Evolutionary conservation across 2,797 vertebrate species (phyloP).

Genomic region (Alosa sapidissima): DNA sequence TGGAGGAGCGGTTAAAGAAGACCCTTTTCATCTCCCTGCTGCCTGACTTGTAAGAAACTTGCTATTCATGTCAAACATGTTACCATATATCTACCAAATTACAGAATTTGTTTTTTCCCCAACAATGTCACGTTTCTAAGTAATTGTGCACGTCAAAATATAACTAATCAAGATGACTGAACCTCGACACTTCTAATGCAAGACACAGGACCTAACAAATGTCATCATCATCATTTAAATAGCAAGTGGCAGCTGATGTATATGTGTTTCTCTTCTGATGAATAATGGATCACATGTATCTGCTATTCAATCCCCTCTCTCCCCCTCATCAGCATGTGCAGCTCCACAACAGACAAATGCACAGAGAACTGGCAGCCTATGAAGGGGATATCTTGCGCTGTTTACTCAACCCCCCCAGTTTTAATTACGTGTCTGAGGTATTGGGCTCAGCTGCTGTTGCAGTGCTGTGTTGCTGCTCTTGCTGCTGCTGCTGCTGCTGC

Average conservation of each 20-base stretch:
- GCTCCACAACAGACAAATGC: background rate
- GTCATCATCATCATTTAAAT: background rate
- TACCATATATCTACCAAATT: background rate
- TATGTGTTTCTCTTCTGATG: background rate
- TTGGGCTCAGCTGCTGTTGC: background rate
- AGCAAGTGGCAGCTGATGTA: background rate
- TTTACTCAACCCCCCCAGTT: background rate
- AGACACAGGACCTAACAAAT: background rate
- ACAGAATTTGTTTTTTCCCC: background rate
- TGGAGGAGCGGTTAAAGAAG: background rate
- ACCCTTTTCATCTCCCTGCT: background rate
- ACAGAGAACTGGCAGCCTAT: background rate
- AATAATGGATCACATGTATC: background rate
- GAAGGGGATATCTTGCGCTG: background rate
- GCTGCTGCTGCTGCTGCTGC: background rate
- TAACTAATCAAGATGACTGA: background rate
- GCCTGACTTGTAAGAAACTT: background rate
- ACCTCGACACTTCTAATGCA: background rate
- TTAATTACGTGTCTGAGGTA: constrained; percentile 14
- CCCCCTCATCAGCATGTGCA: background rate
- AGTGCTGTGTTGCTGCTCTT: background rate
- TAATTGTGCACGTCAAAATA: background rate
- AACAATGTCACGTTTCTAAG: background rate
- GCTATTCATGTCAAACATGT: background rate
- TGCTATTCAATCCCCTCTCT: background rate